Evolutionary conservation across 2,797 vertebrate species (phyloP).

Genomic region (Falco naumanni): DNA sequence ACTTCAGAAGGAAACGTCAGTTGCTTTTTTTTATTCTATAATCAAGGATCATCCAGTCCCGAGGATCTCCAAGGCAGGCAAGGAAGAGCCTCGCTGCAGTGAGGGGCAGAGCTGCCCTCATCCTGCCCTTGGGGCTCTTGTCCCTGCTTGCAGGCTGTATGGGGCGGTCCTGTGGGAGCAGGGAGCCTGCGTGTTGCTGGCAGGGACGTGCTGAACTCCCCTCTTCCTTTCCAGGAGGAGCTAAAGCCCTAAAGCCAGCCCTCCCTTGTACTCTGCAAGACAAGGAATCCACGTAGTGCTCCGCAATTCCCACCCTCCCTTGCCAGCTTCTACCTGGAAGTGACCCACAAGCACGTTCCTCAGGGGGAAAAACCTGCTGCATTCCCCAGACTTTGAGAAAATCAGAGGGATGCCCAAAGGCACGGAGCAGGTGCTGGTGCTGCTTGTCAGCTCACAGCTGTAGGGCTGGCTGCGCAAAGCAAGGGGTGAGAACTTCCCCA

Average conservation of each 20-base stretch:
- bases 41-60: too few relatives aligned
- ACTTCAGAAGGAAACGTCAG: neutral
- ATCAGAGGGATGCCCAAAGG: neutral
- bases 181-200: neutral
- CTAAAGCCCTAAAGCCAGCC: neutral
- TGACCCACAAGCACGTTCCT: neutral
- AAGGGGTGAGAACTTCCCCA: neutral
- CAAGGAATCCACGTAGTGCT: too few relatives aligned
- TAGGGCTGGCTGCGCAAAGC: neutral
- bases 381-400: neutral
- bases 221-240: neutral
- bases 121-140: too few relatives aligned
- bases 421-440: rapidly evolving
- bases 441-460: neutral
- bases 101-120: neutral
- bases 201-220: neutral
- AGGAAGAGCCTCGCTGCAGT: neutral
- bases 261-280: neutral
- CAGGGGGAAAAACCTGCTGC: rapidly evolving
- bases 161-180: neutral
- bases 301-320: neutral
- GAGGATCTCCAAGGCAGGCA: neutral
- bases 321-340: neutral
- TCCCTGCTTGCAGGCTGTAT: too few relatives aligned
- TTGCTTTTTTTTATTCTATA: neutral